phyloP scores from a whole-genome alignment of 2,888 invertebrate genomes.

The Helleia helle region DNA sequence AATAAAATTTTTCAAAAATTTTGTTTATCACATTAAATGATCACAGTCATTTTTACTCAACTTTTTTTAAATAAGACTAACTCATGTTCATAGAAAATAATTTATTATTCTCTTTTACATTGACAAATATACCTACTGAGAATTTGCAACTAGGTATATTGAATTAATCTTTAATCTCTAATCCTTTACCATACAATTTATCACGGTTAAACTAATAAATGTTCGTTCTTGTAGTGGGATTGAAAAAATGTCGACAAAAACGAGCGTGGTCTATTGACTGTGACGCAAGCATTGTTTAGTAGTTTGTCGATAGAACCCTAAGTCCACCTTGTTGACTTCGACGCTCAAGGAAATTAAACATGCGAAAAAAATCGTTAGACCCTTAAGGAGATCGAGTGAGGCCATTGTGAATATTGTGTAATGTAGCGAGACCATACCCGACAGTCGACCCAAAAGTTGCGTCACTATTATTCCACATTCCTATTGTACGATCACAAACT shows the following conservation, averaged over 20 bases:
- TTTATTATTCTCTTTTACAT: neutral
- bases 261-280: constrained; percentile 59
- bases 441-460: constrained; percentile 41
- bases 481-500: constrained; percentile 9
- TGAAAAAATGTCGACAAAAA: constrained; percentile 46
- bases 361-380: constrained; percentile 52
- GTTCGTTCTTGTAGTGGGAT: constrained; percentile 22
- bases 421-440: constrained; percentile 64
- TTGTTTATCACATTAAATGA: too few relatives aligned
- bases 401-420: constrained; percentile 70
- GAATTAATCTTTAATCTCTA: constrained; percentile 33
- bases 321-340: constrained; percentile 69
- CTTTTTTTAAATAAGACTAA: too few relatives aligned
- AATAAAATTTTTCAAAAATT: too few relatives aligned
- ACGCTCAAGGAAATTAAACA: constrained; percentile 54
- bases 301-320: constrained; percentile 58
- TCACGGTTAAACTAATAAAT: constrained; percentile 40
- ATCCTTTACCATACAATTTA: constrained; percentile 42
- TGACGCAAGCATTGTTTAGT: constrained; percentile 72
- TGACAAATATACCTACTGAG: neutral
- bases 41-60: too few relatives aligned
- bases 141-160: neutral
- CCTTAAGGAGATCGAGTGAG: constrained; percentile 58
- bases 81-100: too few relatives aligned
- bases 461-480: constrained; percentile 13